Percentiles rank a stretch among this genome's conserved stretches.
These are phyloP conservation scores for Cerastis leucographa DNA, from an alignment of 2,888 invertebrate genomes.

Conservation along the genomic window DNA sequence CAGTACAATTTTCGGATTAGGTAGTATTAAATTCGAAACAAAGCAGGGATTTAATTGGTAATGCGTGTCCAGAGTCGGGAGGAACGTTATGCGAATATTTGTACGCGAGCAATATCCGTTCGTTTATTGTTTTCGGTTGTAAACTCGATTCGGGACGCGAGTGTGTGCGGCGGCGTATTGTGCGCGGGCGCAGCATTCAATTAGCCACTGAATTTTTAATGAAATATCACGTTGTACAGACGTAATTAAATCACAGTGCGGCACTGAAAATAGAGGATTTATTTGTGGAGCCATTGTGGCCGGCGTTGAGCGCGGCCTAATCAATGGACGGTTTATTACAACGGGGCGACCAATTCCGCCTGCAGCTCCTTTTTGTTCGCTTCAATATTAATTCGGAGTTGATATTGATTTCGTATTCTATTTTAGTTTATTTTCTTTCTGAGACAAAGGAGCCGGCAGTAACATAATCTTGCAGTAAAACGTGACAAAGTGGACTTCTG, in stretches of 20 bases:
- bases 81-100: conserved; percentile 62
- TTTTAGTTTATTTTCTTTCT: conserved; percentile 22
- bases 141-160: conserved; percentile 67
- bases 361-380: conserved; percentile 31
- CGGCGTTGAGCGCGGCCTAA: conserved; percentile 41
- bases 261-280: conserved; percentile 64
- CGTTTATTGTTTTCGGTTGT: conserved; percentile 77
- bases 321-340: conserved; percentile 58
- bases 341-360: conserved; percentile 22
- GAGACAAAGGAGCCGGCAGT: background rate
- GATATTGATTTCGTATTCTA: conserved; percentile 38
- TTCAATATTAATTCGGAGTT: conserved; percentile 33
- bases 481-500: background rate
- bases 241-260: conserved; percentile 65
- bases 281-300: conserved; percentile 61
- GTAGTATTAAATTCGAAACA: conserved; percentile 89
- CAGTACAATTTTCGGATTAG: conserved; percentile 89
- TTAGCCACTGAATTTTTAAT: conserved; percentile 71
- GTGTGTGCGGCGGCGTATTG: conserved; percentile 49
- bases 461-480: too few species aligned
- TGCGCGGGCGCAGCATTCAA: conserved; percentile 59
- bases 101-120: conserved; percentile 72
- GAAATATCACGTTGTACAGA: conserved; percentile 64
- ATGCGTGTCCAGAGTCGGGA: conserved; percentile 73
- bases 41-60: conserved; percentile 89